Evolutionary conservation across 2,888 invertebrate genomes (phyloP), one percentile per base, ranked within the genome.

Genomic region (Sepiola atlantica): DNA sequence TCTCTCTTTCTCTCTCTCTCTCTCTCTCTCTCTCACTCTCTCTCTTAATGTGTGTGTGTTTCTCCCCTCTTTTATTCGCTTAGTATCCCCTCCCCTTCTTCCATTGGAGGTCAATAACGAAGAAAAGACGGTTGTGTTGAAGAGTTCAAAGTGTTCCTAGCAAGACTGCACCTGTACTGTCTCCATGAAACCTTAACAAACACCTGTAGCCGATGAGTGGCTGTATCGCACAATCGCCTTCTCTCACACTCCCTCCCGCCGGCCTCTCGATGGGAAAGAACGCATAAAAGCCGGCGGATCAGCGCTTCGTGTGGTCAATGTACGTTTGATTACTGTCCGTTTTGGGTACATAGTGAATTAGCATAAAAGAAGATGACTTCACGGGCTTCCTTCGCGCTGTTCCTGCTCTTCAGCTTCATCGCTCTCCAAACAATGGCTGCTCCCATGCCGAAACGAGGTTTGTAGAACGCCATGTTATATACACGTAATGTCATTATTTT

Each of bases 91-190:
- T 77, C 16, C 77, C n/a, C n/a, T 77, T 12, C n/a, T 32, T 16
- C 32, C 77, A 77, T 77, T n/a, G n/a, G 77, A n/a, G 77, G 77
- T 16, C 77, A 77, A 77, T 32, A 77, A 77, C 77, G 32, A 77
- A 77, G n/a, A 32, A 32, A 77, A 77, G 77, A 77, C 77, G n/a
- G n/a, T 77, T 45, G 12, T n/a, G 14, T 77, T 77, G 21, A 77
- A 77, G 32, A 77, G 77, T 77, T 77, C 77, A 77, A 77, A 77
- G 77, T 77, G 77, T 77, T 77, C 18, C 77, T 77, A 77, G n/a
- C 77, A 77, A 77, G 77, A n/a, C 77, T 77, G 77, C 77, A 77
- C 77, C 77, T 77, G 77, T 77, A 77, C 77, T 77, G 77, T 77
- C 77, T 77, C 77, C 77, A 77, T 77, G n/a, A 77, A 77, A 77